Evolutionary conservation across 2,888 invertebrate genomes (phyloP).

Genomic region (Caenorhabditis sp.): DNA sequence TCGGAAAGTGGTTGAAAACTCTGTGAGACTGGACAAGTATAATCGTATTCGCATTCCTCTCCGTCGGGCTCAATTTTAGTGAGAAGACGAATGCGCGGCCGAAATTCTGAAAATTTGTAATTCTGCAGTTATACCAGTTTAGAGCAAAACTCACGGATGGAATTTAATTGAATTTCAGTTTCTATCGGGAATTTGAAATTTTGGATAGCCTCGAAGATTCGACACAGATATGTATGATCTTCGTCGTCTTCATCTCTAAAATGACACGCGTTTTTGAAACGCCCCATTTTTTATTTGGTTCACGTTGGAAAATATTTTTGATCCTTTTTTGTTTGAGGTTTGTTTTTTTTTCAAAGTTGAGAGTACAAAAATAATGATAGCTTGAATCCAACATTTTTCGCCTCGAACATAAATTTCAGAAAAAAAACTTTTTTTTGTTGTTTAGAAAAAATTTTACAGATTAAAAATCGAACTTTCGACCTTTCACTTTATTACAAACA

Average conservation of each 20-base stretch:
- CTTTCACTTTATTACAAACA: too few relatives aligned
- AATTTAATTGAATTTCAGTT: constrained; percentile 7
- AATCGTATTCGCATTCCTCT: background rate
- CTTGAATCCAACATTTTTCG: too few relatives aligned
- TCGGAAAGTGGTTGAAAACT: constrained; percentile 5
- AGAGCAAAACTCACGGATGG: constrained; percentile 12
- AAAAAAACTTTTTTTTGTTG: too few relatives aligned
- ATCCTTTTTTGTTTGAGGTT: too few relatives aligned
- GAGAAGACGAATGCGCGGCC: constrained; percentile 30
- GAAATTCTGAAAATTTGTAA: constrained; percentile 21
- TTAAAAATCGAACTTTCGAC: too few relatives aligned
- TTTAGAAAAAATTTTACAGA: too few relatives aligned
- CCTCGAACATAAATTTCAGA: too few relatives aligned
- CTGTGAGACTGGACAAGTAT: constrained; percentile 14
- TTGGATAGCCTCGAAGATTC: constrained; percentile 16
- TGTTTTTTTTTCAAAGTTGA: too few relatives aligned
- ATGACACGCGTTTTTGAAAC: background rate
- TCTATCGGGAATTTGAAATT: constrained; percentile 10
- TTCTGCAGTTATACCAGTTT: too few relatives aligned
- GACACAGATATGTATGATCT: constrained; percentile 8
- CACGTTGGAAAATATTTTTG: too few relatives aligned
- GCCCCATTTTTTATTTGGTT: too few relatives aligned
- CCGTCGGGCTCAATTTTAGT: constrained; percentile 9
- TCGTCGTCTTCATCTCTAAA: constrained; percentile 10
- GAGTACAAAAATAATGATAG: too few relatives aligned